Evolutionary conservation across 2,113 vertebrate genomes (phyloP).

Genomic region (Bombycilla garrulus): DNA sequence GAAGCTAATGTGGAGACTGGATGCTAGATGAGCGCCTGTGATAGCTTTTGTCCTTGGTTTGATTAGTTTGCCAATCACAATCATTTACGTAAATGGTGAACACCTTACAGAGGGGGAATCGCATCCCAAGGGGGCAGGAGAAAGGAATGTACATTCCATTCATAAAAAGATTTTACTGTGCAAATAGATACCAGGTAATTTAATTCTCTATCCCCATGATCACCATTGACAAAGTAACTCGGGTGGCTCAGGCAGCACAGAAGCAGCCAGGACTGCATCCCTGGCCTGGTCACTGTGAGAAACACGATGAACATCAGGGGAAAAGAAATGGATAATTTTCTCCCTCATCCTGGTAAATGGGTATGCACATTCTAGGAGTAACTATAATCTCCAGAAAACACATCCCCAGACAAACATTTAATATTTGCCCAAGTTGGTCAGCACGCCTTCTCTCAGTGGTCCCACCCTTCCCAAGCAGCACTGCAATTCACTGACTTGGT

Average conservation of each 20-base stretch:
- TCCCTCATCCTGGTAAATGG: neutral
- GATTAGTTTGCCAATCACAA: slow-evolving; percentile 51
- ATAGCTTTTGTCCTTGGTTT: slow-evolving; percentile 60
- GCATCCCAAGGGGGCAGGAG: neutral
- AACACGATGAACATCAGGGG: neutral
- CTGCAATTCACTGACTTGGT: neutral
- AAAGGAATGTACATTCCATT: neutral
- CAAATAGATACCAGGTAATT: neutral
- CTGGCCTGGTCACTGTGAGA: neutral
- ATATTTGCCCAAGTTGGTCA: neutral
- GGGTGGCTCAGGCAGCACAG: neutral
- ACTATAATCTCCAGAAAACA: neutral
- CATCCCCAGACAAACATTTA: neutral
- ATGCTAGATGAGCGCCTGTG: neutral
- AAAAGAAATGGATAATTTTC: neutral
- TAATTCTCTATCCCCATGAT: neutral
- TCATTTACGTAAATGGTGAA: slow-evolving; percentile 24
- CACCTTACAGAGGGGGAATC: neutral
- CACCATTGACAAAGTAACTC: neutral
- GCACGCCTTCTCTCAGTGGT: neutral
- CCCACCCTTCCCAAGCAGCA: neutral
- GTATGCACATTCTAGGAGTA: neutral
- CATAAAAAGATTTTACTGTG: neutral
- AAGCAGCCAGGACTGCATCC: neutral
- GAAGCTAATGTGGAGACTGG: slow-evolving; percentile 5